phyloP scores from a whole-genome alignment of 2,113 vertebrate species.

The Caranx ignobilis region DNA sequence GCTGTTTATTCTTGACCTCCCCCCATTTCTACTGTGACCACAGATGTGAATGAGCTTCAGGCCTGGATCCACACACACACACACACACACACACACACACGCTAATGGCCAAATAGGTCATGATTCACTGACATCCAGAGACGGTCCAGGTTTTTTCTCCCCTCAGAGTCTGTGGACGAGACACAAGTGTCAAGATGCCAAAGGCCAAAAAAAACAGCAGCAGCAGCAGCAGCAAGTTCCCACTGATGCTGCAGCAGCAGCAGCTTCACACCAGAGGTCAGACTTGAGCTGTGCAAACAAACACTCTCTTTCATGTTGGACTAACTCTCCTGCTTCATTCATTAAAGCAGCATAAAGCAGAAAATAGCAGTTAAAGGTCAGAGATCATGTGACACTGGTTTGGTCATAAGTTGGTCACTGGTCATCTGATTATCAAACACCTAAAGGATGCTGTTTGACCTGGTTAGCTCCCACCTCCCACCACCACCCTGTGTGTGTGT shows the following conservation, averaged over 20 bases:
- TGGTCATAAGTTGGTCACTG: not conserved
- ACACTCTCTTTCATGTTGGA: not conserved
- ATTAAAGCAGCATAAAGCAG: not conserved
- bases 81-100: not conserved
- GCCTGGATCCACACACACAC: not conserved
- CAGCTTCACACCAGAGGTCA: slow-evolving; percentile 54
- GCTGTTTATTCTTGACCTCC: too few relatives aligned
- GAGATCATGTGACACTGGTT: not conserved
- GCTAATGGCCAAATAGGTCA: not conserved
- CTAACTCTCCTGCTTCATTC: not conserved
- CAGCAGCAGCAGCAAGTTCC: not conserved
- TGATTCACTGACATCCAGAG: not conserved
- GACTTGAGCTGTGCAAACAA: slow-evolving; percentile 15
- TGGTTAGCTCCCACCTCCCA: too few relatives aligned
- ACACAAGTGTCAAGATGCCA: not conserved
- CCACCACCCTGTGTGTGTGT: too few relatives aligned
- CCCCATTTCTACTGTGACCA: too few relatives aligned
- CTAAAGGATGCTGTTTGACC: too few relatives aligned
- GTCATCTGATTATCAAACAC: too few relatives aligned
- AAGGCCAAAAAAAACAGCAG: not conserved
- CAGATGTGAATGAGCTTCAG: not conserved
- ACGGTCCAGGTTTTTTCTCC: not conserved
- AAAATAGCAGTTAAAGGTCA: not conserved
- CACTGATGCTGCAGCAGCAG: slow-evolving; percentile 25
- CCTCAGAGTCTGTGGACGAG: not conserved